A percentile compares a stretch with the other conserved stretches of the same genome.
phyloP scores from a whole-genome alignment of 2,113 vertebrate genomes.

The Thryonomys swinderianus region DNA sequence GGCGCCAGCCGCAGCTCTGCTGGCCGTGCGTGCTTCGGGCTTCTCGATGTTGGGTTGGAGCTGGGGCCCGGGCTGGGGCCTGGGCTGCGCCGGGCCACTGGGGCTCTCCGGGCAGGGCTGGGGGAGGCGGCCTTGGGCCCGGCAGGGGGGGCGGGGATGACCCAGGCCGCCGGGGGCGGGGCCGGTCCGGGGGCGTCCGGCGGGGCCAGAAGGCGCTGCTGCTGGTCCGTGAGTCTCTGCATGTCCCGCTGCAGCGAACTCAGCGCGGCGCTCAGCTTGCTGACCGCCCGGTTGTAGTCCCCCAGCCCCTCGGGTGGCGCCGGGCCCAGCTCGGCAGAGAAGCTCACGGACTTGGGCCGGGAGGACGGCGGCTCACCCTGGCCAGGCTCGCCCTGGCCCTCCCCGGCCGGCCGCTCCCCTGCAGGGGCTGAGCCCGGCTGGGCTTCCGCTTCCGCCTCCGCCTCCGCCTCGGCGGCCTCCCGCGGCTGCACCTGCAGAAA shows the following conservation, averaged over 20 bases:
- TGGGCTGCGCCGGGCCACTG: constrained; percentile 86
- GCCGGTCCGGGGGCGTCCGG: constrained; percentile 87
- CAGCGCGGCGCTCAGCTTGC: constrained; percentile 92
- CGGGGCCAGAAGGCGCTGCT: constrained; percentile 89
- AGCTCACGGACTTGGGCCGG: constrained; percentile 86
- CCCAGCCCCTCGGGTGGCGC: constrained; percentile 86
- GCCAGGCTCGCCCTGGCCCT: constrained; percentile 76
- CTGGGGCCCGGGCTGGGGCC: constrained; percentile 77
- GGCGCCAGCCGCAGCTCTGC: constrained; percentile 87
- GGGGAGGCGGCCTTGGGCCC: constrained; percentile 86
- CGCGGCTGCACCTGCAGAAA: constrained; percentile 91
- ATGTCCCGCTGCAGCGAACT: constrained; percentile 93
- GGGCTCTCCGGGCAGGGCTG: constrained; percentile 87
- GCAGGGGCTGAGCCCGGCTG: constrained; percentile 56
- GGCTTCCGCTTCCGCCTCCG: constrained; percentile 54
- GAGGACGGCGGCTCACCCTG: constrained; percentile 74
- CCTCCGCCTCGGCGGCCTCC: constrained; percentile 79
- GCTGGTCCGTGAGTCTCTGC: constrained; percentile 93
- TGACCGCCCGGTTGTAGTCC: constrained; percentile 94
- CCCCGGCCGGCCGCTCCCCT: constrained; percentile 69
- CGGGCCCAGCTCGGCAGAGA: constrained; percentile 87
- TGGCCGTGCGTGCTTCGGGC: constrained; percentile 89
- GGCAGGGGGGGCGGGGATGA: constrained; percentile 64
- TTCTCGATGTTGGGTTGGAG: constrained; percentile 88
- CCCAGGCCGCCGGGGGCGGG: constrained; percentile 82